phyloP scores from a whole-genome alignment of 2,797 vertebrate genomes.

The Scarus forsteni region DNA sequence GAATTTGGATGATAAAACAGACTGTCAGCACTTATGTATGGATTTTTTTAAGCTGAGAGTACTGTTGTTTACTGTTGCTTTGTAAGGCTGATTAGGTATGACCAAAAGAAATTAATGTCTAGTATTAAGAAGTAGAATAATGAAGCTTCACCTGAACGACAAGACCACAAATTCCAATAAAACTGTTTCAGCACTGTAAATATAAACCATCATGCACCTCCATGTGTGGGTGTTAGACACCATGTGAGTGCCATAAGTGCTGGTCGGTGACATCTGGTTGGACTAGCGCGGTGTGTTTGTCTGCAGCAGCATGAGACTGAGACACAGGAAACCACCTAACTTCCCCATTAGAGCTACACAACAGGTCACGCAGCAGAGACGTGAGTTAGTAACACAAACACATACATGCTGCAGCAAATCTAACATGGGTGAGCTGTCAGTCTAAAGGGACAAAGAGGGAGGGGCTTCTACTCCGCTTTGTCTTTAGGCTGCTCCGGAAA shows the following conservation, averaged over 20 bases:
- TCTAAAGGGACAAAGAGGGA: not conserved
- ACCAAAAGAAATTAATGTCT: no score
- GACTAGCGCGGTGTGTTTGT: conserved; percentile 18
- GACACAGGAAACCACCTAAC: conserved; percentile 70
- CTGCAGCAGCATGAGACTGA: conserved; percentile 16
- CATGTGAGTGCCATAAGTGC: not conserved
- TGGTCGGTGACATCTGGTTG: not conserved
- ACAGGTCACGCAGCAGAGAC: conserved; percentile 3
- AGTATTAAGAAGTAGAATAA: no score
- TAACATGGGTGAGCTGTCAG: not conserved
- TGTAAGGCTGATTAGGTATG: no score
- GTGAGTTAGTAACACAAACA: not conserved
- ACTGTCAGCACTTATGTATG: no score
- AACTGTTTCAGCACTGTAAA: not conserved
- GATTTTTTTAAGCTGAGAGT: no score
- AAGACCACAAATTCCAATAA: not conserved
- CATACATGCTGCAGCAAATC: not conserved
- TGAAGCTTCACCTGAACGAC: no score
- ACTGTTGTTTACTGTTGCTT: no score
- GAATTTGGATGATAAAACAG: no score
- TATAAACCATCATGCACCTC: not conserved
- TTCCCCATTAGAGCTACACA: conserved; percentile 14
- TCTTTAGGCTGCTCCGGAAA: conserved; percentile 26
- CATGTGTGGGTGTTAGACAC: not conserved
- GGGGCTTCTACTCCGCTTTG: not conserved